Conservation (phyloP, 2,113 vertebrate genomes). For the Microcebus tavaratra region DNA sequence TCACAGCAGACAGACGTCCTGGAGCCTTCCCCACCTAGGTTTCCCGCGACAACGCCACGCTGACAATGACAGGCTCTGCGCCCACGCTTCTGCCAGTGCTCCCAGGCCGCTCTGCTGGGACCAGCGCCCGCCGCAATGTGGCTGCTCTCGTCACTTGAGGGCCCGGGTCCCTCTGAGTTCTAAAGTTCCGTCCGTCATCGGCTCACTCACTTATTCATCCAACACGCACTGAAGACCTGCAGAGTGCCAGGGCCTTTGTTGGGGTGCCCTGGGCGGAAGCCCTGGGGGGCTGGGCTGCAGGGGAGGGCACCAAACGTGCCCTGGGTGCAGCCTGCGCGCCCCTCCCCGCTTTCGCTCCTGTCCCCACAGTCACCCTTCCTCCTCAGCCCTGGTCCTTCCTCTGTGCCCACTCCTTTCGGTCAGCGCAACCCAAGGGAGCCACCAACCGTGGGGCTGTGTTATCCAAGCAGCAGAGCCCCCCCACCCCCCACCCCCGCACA, state of each 20-base stretch:
- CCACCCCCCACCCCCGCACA: too few species aligned
- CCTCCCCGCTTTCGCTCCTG: neutral
- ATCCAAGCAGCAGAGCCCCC: neutral
- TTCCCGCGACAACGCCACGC: neutral
- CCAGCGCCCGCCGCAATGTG: neutral
- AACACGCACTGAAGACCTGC: neutral
- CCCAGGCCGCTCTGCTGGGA: neutral
- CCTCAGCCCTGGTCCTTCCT: neutral
- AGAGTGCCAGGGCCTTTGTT: neutral
- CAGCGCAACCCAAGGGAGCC: neutral
- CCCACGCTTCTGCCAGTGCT: neutral
- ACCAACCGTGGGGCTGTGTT: neutral
- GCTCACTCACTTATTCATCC: neutral
- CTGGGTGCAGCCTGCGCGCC: neutral
- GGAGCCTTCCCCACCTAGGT: neutral
- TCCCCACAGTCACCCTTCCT: too few species aligned
- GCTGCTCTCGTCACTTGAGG: neutral
- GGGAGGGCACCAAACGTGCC: neutral
- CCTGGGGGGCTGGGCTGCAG: neutral
- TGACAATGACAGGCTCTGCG: neutral
- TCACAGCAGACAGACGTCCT: neutral
- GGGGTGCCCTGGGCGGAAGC: neutral
- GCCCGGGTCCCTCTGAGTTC: neutral
- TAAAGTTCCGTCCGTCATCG: neutral
- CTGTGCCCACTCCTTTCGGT: neutral